Conservation (phyloP, 2,113 vertebrate genomes). For the Hypanus sabinus region DNA sequence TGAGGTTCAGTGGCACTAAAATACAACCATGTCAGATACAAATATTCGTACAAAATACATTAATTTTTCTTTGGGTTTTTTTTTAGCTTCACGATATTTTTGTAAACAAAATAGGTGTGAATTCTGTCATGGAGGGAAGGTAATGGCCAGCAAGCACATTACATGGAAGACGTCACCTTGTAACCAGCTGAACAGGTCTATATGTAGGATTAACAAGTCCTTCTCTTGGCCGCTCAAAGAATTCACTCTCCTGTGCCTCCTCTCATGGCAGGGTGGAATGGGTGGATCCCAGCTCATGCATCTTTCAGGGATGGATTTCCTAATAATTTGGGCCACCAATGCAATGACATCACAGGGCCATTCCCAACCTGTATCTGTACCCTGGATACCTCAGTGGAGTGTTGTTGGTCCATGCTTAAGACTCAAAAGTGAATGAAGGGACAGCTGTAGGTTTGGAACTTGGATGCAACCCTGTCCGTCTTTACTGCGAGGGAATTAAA, state of each 20-base stretch:
- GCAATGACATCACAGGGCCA: not conserved
- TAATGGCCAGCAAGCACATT: constrained; percentile 72
- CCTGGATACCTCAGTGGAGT: not conserved
- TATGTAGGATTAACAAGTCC: not conserved
- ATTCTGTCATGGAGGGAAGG: constrained; percentile 39
- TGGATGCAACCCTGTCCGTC: not conserved
- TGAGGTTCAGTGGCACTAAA: constrained; percentile 52
- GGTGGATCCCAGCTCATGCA: not conserved
- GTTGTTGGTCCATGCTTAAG: not conserved
- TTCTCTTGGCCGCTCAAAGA: constrained; percentile 44
- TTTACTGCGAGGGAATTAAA: too few species aligned
- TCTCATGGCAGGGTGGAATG: not conserved
- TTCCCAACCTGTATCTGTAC: not conserved
- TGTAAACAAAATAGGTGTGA: constrained; percentile 69
- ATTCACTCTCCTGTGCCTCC: constrained; percentile 41
- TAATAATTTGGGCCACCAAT: not conserved
- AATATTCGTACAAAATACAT: constrained; percentile 77
- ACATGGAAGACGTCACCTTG: constrained; percentile 45
- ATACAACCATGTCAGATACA: constrained; percentile 61
- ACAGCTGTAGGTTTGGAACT: not conserved
- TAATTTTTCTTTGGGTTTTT: constrained; percentile 49
- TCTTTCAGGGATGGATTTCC: not conserved
- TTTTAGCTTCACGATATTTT: constrained; percentile 51
- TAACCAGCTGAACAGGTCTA: constrained; percentile 38
- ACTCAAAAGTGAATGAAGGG: not conserved